Conservation (phyloP, 1,140 invertebrate genomes). For the Apis mellifera region Amel_HAv3.1 CM009944.2:10236501-10237000, state of each 20-base stretch:
- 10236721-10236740: neutral
- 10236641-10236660: too few species aligned
- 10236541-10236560: conserved; percentile 48
- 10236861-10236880: neutral
- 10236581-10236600: neutral
- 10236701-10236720: too few species aligned
- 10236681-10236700: neutral
- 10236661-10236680: neutral
- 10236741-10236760: neutral
- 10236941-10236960: neutral
- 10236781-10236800: neutral
- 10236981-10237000: neutral
- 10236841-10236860: conserved; percentile 35
- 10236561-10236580: neutral
- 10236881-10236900: conserved; percentile 48
- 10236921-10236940: neutral
- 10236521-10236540: conserved; percentile 47
- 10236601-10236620: neutral
- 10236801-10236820: neutral
- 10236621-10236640: too few species aligned
- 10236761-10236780: neutral
- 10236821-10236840: neutral
- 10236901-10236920: conserved; percentile 39
- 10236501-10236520: conserved; percentile 42
- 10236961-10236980: neutral